Conservation (phyloP, 2,888 invertebrate species). For the Acanthacorydalis orientalis region DNA sequence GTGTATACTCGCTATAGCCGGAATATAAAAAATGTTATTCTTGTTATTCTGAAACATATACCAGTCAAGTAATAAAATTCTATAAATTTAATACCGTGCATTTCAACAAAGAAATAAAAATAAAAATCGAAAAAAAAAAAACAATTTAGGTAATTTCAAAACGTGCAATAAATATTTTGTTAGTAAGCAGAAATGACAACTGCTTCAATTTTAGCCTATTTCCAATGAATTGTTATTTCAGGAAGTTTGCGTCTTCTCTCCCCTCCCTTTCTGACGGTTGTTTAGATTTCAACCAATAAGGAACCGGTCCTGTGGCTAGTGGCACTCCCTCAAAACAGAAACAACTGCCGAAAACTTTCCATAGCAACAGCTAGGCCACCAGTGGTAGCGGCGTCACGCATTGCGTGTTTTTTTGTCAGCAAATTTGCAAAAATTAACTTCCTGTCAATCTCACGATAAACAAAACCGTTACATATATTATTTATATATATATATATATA, state of each 20-base stretch:
- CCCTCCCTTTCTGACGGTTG: background rate
- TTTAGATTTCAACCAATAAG: conserved; percentile 3
- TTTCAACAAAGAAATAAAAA: no score
- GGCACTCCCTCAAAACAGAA: conserved; percentile 13
- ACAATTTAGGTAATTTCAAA: background rate
- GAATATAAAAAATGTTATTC: no score
- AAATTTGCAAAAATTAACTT: no score
- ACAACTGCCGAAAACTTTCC: conserved; percentile 13
- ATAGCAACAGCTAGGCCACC: conserved; percentile 14
- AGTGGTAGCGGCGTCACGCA: background rate
- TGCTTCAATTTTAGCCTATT: background rate
- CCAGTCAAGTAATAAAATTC: no score
- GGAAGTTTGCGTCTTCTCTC: conserved; percentile 1
- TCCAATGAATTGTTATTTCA: background rate
- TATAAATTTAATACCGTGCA: background rate
- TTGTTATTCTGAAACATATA: no score
- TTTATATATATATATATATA: no score
- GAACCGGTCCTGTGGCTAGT: conserved; percentile 4
- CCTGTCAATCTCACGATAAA: no score
- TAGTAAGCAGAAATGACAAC: background rate
- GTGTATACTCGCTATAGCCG: no score
- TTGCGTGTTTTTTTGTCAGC: no score
- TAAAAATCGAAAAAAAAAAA: no score
- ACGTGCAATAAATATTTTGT: background rate
- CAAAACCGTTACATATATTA: no score